These are phyloP conservation scores for Plusia festucae DNA, from an alignment of 2,888 invertebrate species.

Conservation along the genomic window DNA sequence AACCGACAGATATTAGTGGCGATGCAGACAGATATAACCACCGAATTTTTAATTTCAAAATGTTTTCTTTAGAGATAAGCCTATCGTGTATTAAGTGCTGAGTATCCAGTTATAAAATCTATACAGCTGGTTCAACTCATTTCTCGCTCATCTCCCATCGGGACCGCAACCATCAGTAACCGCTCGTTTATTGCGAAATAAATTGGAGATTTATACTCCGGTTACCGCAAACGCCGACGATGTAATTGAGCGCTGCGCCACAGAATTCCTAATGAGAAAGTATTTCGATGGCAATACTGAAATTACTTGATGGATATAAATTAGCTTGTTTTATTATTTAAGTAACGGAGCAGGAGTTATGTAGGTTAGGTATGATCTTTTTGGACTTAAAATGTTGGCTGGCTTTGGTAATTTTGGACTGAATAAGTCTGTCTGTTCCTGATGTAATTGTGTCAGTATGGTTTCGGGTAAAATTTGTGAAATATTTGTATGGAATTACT, in stretches of 20 bases:
- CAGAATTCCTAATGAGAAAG: constrained; percentile 58
- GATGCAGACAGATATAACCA: too few relatives aligned
- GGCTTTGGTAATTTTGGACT: constrained; percentile 12
- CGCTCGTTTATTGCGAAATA: constrained; percentile 54
- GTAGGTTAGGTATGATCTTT: constrained; percentile 35
- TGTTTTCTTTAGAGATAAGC: not conserved
- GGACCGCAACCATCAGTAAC: constrained; percentile 25
- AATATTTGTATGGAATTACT: too few relatives aligned
- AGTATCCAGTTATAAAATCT: constrained; percentile 4
- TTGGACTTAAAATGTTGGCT: constrained; percentile 31
- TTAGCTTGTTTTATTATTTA: constrained; percentile 53
- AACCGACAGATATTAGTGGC: too few relatives aligned
- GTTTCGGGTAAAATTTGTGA: not conserved
- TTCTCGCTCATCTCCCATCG: constrained; percentile 40
- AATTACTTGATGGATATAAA: constrained; percentile 52
- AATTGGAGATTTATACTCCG: constrained; percentile 58
- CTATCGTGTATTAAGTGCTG: constrained; percentile 1
- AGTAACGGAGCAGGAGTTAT: constrained; percentile 48
- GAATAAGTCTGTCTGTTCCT: not conserved
- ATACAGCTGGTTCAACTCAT: constrained; percentile 12
- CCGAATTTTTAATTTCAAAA: not conserved
- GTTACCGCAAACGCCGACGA: constrained; percentile 49
- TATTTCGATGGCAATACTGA: constrained; percentile 28
- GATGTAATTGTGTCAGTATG: not conserved
- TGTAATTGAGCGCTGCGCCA: constrained; percentile 54